Conservation (phyloP, 1,140 invertebrate genomes). For the Brachionus rubens region DNA sequence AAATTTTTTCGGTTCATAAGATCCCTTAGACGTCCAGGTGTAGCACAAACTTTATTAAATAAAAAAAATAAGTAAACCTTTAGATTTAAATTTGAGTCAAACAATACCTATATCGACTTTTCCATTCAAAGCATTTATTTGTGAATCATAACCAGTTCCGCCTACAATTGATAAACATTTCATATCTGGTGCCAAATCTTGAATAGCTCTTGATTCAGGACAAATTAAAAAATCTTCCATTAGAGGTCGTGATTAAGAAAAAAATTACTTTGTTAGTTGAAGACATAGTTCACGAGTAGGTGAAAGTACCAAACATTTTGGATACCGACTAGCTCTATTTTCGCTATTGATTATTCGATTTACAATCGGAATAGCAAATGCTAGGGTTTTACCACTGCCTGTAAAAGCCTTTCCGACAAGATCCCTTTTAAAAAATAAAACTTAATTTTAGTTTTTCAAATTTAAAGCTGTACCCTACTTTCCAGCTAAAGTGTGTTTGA, state of each 20-base stretch:
- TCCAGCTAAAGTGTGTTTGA: constrained; percentile 21
- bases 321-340: neutral
- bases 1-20: constrained; percentile 43
- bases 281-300: constrained; percentile 39
- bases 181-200: constrained; percentile 30
- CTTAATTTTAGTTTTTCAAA: neutral
- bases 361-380: constrained; percentile 44
- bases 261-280: constrained; percentile 39
- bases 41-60: neutral
- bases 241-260: neutral
- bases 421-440: constrained; percentile 21
- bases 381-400: constrained; percentile 45
- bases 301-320: constrained; percentile 25
- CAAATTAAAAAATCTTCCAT: neutral
- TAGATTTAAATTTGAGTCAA: neutral
- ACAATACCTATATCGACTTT: constrained; percentile 8
- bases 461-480: neutral
- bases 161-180: constrained; percentile 36
- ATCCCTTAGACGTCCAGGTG: constrained; percentile 43
- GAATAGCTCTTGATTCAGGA: constrained; percentile 23
- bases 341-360: constrained; percentile 5
- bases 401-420: constrained; percentile 39
- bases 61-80: neutral
- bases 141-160: constrained; percentile 28
- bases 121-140: constrained; percentile 10